Evolutionary conservation across 2,888 invertebrate genomes (phyloP).

Genomic region (Norana najaformis): DNA sequence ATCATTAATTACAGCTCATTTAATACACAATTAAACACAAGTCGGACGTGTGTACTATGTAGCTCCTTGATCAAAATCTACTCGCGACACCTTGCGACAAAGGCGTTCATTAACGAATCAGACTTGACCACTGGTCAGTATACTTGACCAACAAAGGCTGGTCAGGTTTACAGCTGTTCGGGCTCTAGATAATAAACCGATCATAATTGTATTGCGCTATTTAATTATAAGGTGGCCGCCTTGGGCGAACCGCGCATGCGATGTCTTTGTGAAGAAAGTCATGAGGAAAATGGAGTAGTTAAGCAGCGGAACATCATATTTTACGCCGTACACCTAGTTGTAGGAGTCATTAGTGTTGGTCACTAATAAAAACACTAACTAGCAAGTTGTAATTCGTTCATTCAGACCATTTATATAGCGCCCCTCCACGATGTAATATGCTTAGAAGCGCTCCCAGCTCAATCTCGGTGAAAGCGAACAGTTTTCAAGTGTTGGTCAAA

Average conservation of each 20-base stretch:
- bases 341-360: neutral
- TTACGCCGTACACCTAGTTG: neutral
- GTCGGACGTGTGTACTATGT: neutral
- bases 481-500: too few relatives aligned
- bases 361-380: neutral
- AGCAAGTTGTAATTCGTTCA: too few relatives aligned
- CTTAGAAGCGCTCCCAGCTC: too few relatives aligned
- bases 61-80: neutral
- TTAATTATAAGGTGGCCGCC: neutral
- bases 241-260: neutral
- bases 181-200: neutral
- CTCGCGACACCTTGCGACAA: neutral
- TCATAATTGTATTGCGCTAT: neutral
- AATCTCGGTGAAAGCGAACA: too few relatives aligned
- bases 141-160: neutral
- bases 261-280: neutral
- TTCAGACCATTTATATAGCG: too few relatives aligned
- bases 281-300: neutral
- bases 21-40: neutral
- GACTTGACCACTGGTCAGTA: too few relatives aligned
- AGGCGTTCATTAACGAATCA: neutral
- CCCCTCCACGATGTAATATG: too few relatives aligned
- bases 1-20: constrained; percentile 1
- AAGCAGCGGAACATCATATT: neutral
- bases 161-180: neutral